These are phyloP conservation scores for Aphidoletes aphidimyza DNA, from an alignment of 2,888 invertebrate species.

Conservation along the genomic window DNA sequence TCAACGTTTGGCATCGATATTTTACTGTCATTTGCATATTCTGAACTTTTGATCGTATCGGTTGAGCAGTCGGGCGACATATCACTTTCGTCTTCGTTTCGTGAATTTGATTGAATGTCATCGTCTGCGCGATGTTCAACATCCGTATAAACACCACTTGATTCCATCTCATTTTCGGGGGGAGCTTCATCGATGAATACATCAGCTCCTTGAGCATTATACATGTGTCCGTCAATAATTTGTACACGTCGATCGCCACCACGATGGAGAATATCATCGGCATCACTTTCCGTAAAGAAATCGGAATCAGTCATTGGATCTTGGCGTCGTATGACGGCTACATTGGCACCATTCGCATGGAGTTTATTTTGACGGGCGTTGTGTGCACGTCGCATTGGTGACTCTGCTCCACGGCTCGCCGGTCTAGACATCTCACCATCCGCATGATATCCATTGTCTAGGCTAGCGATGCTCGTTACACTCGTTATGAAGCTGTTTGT, in stretches of 20 bases:
- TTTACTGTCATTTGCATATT: conserved; percentile 61
- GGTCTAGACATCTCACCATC: conserved; percentile 91
- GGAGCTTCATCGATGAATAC: conserved; percentile 68
- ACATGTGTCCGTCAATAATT: conserved; percentile 90
- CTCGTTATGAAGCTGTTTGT: conserved; percentile 82
- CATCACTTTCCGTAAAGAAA: conserved; percentile 90
- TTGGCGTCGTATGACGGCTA: conserved; percentile 69
- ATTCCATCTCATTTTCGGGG: conserved; percentile 87
- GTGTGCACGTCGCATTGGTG: conserved; percentile 63
- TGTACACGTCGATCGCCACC: conserved; percentile 80
- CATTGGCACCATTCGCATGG: conserved; percentile 69
- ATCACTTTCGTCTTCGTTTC: conserved; percentile 65
- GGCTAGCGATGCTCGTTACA: conserved; percentile 89
- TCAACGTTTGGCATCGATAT: conserved; percentile 55
- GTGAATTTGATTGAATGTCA: conserved; percentile 68
- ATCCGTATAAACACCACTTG: conserved; percentile 89
- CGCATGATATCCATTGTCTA: conserved; percentile 94
- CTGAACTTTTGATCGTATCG: conserved; percentile 68
- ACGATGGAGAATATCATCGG: conserved; percentile 77
- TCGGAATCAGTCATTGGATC: conserved; percentile 93
- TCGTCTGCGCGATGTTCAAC: conserved; percentile 81
- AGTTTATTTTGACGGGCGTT: conserved; percentile 60
- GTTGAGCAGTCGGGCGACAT: conserved; percentile 75
- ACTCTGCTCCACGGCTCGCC: conserved; percentile 82
- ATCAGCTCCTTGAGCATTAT: conserved; percentile 68